Base-by-base conservation (phyloP, 2,888 invertebrate genomes). In the Lithophane socia region DNA sequence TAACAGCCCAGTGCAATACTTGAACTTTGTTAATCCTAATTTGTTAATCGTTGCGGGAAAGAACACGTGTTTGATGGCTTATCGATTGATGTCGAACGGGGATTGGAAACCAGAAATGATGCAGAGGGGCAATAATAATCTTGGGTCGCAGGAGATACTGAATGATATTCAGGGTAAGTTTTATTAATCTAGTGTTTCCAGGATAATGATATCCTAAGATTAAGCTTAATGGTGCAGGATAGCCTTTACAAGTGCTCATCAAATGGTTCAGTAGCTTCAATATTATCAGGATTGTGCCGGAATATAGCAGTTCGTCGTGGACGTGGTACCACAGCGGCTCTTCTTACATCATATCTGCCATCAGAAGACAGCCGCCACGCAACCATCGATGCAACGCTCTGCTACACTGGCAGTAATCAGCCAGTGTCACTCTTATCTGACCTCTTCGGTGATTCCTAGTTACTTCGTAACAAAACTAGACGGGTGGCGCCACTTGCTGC, bases 121-220 rank as follows among this genome's bases (percentile, higher is more conserved):
- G 85, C 94, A 95, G 68, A 89, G 90, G 0, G 96, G 96, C 0
- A 94, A 94, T 49, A 91, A 91, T 13, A 91, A 93, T 84, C 91
- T 97, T 1, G 97, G 97, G 0, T 97, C 97, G 8, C 96, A 96
- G 89, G 97, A 97, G 86, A 90, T 96, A 72, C 87, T 97, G 13
- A 95, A 96, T 86, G 95, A 94, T 89, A 92, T 96, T 77, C 94
- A 95, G 82, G 95, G 96, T 95, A 80, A 80, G 86, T 73, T 63
- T 52, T 18, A 49, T 49, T 49, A 49, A 37, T 37, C 37, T 37
- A 37, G 37, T 37, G 5, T 37, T 60, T 29, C 60, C 29, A 29
- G 29, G 7, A 60, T 29, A 60, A 16, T 60, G 60, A 24, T 24
- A 58, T 13, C 58, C 24, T 58, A 58, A 58, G 56, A 24, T 24